Evolutionary conservation across 2,113 vertebrate species (phyloP), one percentile per base, ranked within the genome.

Genomic region (Onychostruthus taczanowskii): DNA sequence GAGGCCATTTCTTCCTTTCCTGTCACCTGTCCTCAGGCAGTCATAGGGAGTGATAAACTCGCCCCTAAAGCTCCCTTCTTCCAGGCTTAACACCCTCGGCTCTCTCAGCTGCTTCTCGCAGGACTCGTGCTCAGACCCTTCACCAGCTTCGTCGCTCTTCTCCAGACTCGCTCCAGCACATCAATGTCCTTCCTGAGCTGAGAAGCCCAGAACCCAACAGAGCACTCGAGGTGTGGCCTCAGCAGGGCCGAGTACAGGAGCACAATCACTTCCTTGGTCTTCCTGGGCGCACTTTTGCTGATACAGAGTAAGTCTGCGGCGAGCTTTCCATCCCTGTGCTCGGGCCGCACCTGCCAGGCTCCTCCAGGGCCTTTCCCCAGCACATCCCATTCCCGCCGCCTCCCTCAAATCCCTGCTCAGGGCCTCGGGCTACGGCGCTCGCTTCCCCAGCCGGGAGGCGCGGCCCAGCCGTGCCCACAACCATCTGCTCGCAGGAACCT

Each of bases 131-230:
- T 82, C 69, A 61, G 8, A 41, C 9, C 13, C 28, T 53, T 61
- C 52, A 21, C n/a, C 68, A 46, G 10, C 16, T 28, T 9, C 9
- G 1, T 0, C 44, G 53, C 20, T 17, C 7, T 61, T 31, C 62
- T 61, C 24, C 27, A 8, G 20, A 61, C 30, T 37, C 11, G 2
- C 9, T 47, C 39, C 70, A 53, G n/a, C 62, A 21, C 53, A 20
- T 31, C 53, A 8, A 1, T 11, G 16, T n/a, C 16, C 46, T n/a
- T 30, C 28, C 5, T 13, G 39, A 30, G 15, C 0, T 14, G 46
- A 68, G 7, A 11, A 11, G 5, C 17, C 53, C 62, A 41, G 69
- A 52, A 15, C 24, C 4, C 16, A 10, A 3, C 7, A 9, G 28
- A 11, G 37, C 4, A 23, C 10, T 46, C 19, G 16, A 26, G 10